Evolutionary conservation across 2,888 invertebrate species (phyloP).

Genomic region (Seira ritae): DNA sequence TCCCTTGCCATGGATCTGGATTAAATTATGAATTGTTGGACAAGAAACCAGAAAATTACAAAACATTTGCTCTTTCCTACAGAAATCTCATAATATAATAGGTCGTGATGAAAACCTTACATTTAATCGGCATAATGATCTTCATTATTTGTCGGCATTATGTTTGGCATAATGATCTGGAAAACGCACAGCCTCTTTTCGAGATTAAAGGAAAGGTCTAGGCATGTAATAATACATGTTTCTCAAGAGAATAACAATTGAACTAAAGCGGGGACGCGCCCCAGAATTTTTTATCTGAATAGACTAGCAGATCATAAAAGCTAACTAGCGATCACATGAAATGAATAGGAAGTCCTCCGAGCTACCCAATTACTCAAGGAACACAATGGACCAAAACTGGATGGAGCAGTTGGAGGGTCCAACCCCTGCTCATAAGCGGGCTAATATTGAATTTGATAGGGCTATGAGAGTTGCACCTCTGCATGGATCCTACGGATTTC

Average conservation of each 20-base stretch:
- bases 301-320: conserved; percentile 66
- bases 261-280: conserved; percentile 44
- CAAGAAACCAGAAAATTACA: too few species aligned
- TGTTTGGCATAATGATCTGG: conserved; percentile 40
- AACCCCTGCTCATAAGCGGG: conserved; percentile 73
- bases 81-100: too few species aligned
- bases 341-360: conserved; percentile 73
- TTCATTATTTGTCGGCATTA: conserved; percentile 48
- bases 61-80: too few species aligned
- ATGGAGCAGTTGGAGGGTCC: conserved; percentile 69
- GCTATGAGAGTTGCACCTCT: conserved; percentile 62
- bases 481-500: too few species aligned
- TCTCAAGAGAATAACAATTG: neutral
- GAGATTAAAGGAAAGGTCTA: neutral
- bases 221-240: conserved; percentile 15
- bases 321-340: conserved; percentile 62
- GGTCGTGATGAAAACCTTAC: neutral
- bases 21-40: too few species aligned
- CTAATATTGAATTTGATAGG: conserved; percentile 74
- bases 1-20: neutral
- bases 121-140: conserved; percentile 43
- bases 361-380: conserved; percentile 73
- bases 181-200: conserved; percentile 23
- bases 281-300: conserved; percentile 64
- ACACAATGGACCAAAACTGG: conserved; percentile 72